Conservation (phyloP, 2,888 invertebrate species). For the Lepetodrilus schrolli region DNA sequence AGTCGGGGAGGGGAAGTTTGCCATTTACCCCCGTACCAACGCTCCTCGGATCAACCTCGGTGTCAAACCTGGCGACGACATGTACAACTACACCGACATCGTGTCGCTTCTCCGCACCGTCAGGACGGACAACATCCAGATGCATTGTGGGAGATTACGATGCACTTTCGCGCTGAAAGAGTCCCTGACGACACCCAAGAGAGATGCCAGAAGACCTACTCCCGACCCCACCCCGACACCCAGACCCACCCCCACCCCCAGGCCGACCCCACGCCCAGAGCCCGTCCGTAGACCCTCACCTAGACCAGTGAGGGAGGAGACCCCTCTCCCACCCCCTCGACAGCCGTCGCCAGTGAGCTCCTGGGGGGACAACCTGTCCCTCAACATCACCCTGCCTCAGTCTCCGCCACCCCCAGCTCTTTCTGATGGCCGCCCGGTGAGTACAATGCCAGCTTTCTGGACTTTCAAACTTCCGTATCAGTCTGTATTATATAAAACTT, state of each 20-base stretch:
- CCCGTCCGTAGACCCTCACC: constrained; percentile 11
- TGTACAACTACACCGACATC: constrained; percentile 64
- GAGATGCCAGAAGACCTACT: not conserved
- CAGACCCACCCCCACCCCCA: not conserved
- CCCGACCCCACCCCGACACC: constrained; percentile 31
- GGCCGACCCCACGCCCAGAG: not conserved
- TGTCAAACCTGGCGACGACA: constrained; percentile 63
- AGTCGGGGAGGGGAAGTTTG: constrained; percentile 70
- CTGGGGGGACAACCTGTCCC: constrained; percentile 54
- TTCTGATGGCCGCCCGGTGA: constrained; percentile 56
- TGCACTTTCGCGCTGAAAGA: constrained; percentile 59
- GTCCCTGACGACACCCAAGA: constrained; percentile 27
- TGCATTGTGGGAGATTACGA: constrained; percentile 71
- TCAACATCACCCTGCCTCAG: constrained; percentile 51
- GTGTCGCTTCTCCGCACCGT: constrained; percentile 64
- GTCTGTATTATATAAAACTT: too few relatives aligned
- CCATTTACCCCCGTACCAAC: constrained; percentile 70
- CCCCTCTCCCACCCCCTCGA: constrained; percentile 2
- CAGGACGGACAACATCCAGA: constrained; percentile 64
- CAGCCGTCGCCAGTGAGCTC: constrained; percentile 47
- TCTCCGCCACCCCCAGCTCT: constrained; percentile 56
- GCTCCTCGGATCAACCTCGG: constrained; percentile 63
- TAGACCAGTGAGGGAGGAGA: constrained; percentile 33
- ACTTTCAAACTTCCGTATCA: too few relatives aligned
- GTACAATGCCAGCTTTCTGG: too few relatives aligned